Evolutionary conservation across 1,140 invertebrate genomes (phyloP).

Genomic region (Drosophila lowei): DNA sequence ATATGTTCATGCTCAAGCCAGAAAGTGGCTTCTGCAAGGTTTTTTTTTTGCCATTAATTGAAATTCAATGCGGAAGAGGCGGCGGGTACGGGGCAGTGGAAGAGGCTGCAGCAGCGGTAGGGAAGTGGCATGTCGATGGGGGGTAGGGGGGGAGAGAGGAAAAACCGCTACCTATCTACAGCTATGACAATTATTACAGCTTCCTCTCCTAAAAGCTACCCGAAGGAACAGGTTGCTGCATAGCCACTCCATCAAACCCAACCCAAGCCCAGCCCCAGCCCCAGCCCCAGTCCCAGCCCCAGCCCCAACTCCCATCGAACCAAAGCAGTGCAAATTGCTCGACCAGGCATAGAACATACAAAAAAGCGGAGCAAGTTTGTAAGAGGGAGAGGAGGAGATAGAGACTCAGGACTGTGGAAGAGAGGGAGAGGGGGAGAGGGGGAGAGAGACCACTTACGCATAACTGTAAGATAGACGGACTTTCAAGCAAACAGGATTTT

Average conservation of each 20-base stretch:
- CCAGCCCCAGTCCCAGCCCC: neutral
- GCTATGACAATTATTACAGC: constrained; percentile 68
- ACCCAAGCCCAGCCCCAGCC: neutral
- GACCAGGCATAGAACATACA: constrained; percentile 52
- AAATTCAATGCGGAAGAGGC: constrained; percentile 70
- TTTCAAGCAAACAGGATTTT: constrained; percentile 68
- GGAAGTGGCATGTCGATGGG: constrained; percentile 9
- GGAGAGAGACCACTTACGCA: constrained; percentile 65
- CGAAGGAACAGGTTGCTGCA: constrained; percentile 54
- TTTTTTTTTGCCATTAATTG: constrained; percentile 62
- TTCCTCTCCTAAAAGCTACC: constrained; percentile 31
- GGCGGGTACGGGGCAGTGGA: constrained; percentile 1
- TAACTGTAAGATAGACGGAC: constrained; percentile 77
- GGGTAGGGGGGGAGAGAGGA: constrained; percentile 12
- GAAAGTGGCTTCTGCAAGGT: constrained; percentile 40
- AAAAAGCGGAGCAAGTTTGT: constrained; percentile 68
- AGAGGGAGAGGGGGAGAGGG: constrained; percentile 8
- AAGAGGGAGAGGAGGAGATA: constrained; percentile 18
- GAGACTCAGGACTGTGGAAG: constrained; percentile 3
- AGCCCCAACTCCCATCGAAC: neutral
- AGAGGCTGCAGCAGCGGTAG: neutral
- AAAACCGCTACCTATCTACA: constrained; percentile 58
- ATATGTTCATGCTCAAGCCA: constrained; percentile 21
- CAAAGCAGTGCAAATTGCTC: constrained; percentile 69
- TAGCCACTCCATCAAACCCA: constrained; percentile 1